phyloP scores from a whole-genome alignment of 1,140 invertebrate species.

The Saccostrea cuccullata region DNA sequence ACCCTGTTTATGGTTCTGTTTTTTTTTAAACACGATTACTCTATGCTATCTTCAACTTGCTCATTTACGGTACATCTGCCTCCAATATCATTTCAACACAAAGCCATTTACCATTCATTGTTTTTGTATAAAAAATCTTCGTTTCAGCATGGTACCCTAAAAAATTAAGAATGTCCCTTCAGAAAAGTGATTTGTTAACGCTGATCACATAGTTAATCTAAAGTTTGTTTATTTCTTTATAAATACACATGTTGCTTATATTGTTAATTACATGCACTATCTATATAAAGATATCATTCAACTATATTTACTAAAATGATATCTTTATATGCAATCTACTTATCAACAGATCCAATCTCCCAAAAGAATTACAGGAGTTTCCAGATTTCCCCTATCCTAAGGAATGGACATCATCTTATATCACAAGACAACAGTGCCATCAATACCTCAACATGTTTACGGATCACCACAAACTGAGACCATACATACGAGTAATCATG shows the following conservation, averaged over 20 bases:
- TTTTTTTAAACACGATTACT: too few relatives aligned
- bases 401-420: background rate
- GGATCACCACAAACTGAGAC: background rate
- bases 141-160: background rate
- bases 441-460: slow-evolving; percentile 19
- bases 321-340: too few relatives aligned
- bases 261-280: too few relatives aligned
- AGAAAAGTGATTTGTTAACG: background rate
- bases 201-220: background rate
- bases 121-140: background rate
- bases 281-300: too few relatives aligned
- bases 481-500: background rate
- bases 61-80: too few relatives aligned
- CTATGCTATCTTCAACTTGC: too few relatives aligned
- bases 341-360: background rate
- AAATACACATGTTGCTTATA: too few relatives aligned
- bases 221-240: background rate
- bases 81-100: background rate
- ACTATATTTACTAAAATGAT: too few relatives aligned
- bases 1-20: too few relatives aligned
- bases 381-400: background rate
- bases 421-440: background rate
- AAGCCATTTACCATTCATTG: background rate
- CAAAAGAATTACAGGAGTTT: background rate
- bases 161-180: too few relatives aligned